phyloP scores from a whole-genome alignment of 2,113 vertebrate species.

The Oenanthe oenanthe region DNA sequence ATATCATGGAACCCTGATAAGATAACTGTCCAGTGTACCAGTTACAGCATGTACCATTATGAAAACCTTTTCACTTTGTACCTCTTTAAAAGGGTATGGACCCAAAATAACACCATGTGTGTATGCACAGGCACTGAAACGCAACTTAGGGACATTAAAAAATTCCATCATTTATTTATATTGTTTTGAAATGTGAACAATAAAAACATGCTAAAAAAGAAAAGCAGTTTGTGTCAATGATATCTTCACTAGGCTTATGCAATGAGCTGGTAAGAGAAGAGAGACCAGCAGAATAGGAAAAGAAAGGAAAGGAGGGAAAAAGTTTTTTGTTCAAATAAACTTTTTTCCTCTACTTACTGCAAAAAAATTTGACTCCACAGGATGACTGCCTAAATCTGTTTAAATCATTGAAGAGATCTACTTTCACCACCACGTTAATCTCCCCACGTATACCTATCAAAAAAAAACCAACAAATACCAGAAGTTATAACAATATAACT shows the following conservation, averaged over 20 bases:
- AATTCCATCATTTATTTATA: neutral
- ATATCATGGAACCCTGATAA: neutral
- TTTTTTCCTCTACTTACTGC: constrained; percentile 84
- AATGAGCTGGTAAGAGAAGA: neutral
- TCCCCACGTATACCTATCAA: constrained; percentile 92
- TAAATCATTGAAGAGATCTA: constrained; percentile 97
- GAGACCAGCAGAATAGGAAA: neutral
- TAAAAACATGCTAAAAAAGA: neutral
- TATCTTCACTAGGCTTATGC: neutral
- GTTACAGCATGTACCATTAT: neutral
- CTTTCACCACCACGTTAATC: constrained; percentile 96
- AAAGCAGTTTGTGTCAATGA: neutral
- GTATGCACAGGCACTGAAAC: neutral
- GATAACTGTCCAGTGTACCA: neutral
- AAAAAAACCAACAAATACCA: neutral
- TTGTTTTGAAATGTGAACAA: neutral
- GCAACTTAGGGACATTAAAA: neutral
- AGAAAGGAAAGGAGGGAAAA: neutral
- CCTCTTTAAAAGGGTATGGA: neutral
- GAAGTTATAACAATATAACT: neutral
- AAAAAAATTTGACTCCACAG: constrained; percentile 98
- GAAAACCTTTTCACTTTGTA: neutral
- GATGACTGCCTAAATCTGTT: constrained; percentile 98
- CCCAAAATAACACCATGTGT: rapidly evolving
- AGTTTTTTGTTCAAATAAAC: neutral